A percentile compares a stretch with the other conserved stretches of the same genome.
phyloP scores from a whole-genome alignment of 2,888 invertebrate species.

The Drosophila conformis region DNA sequence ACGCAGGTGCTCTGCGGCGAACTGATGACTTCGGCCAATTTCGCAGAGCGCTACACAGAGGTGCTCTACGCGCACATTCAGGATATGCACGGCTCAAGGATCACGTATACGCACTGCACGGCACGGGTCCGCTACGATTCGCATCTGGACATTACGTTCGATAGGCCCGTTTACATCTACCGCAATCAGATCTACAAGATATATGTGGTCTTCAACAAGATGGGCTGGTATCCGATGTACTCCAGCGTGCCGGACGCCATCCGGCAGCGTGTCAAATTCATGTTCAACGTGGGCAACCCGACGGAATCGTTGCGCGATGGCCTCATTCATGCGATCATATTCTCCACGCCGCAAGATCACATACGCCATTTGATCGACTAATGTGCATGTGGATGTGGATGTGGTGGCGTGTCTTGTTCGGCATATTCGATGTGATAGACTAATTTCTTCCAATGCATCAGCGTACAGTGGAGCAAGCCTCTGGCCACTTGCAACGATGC shows the following conservation, averaged over 20 bases:
- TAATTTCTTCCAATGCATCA: constrained; percentile 1
- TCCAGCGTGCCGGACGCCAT: constrained; percentile 89
- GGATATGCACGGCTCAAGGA: constrained; percentile 91
- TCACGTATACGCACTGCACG: constrained; percentile 93
- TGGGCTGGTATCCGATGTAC: constrained; percentile 93
- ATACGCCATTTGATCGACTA: constrained; percentile 71
- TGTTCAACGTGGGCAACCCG: constrained; percentile 90
- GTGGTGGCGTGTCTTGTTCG: neutral
- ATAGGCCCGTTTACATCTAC: constrained; percentile 92
- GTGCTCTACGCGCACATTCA: constrained; percentile 92
- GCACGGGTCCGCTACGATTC: constrained; percentile 90
- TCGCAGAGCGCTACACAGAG: constrained; percentile 88
- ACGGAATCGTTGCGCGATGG: constrained; percentile 91
- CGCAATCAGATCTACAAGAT: constrained; percentile 90
- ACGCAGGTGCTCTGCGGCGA: constrained; percentile 88
- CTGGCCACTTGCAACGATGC: constrained; percentile 3
- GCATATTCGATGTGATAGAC: constrained; percentile 47
- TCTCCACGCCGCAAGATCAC: constrained; percentile 85
- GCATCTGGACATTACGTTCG: constrained; percentile 92
- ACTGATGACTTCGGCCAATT: constrained; percentile 82
- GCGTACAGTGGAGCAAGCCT: constrained; percentile 4
- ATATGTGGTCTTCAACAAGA: constrained; percentile 92
- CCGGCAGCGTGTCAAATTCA: constrained; percentile 90
- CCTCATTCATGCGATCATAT: constrained; percentile 91
- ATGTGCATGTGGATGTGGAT: constrained; percentile 25